Percentiles rank a stretch among this genome's conserved stretches.
Evolutionary conservation across 2,888 invertebrate genomes (phyloP).

Genomic region (Micropterix aruncella): DNA sequence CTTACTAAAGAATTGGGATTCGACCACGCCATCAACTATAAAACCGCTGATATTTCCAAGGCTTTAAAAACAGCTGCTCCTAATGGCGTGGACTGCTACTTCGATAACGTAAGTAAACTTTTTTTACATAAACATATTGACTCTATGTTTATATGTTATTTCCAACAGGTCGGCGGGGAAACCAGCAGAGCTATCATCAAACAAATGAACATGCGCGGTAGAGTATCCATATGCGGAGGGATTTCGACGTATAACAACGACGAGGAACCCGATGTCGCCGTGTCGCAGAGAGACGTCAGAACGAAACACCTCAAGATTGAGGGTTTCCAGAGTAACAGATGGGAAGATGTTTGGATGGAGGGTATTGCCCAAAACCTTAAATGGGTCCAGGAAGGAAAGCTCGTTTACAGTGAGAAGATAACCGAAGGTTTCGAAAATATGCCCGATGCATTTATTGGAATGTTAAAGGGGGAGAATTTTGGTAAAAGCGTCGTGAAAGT

Average conservation of each 20-base stretch:
- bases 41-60: slow-evolving; percentile 29
- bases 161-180: slow-evolving; percentile 49
- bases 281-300: neutral
- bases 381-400: slow-evolving; percentile 50
- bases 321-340: slow-evolving; percentile 15
- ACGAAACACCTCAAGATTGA: neutral
- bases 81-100: slow-evolving; percentile 51
- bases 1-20: slow-evolving; percentile 40
- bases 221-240: slow-evolving; percentile 50
- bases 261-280: slow-evolving; percentile 8
- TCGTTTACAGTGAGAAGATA: slow-evolving; percentile 49
- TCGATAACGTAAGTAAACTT: slow-evolving; percentile 51
- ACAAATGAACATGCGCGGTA: slow-evolving; percentile 46
- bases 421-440: slow-evolving; percentile 52
- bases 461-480: slow-evolving; percentile 43
- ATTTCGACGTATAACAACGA: slow-evolving; percentile 48
- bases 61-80: slow-evolving; percentile 40
- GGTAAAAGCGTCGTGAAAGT: slow-evolving; percentile 54
- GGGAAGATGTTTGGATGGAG: slow-evolving; percentile 38
- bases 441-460: slow-evolving; percentile 46
- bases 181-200: slow-evolving; percentile 41
- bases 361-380: slow-evolving; percentile 43
- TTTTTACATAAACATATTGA: too few relatives aligned
- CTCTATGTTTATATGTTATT: too few relatives aligned
- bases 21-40: slow-evolving; percentile 50